Base-by-base conservation (phyloP, 2,113 vertebrate genomes). In the Cettia cetti region DNA sequence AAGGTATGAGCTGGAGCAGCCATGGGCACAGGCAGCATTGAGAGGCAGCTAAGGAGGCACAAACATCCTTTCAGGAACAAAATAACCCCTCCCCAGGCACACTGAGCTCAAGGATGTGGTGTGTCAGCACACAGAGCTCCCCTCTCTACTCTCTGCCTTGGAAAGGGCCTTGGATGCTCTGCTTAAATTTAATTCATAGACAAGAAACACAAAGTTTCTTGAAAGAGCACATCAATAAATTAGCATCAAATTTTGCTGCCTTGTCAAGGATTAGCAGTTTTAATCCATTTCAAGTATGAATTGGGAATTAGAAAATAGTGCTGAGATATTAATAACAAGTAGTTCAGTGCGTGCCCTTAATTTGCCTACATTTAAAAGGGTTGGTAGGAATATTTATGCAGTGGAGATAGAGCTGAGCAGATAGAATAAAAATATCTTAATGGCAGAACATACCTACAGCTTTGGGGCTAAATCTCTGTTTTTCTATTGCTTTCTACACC, bases 241-340 rank as follows among this genome's bases (percentile, higher is more conserved):
- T 88, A 88, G 66, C 87, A 90, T 82, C 78, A 66, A 33, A 70
- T 94, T 95, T 82, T 79, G 82, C 78, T 87, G 89, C 87, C 87
- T 92, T 91, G 87, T 91, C 87, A 88, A 95, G 84, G 90, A 95
- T 95, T 96, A 93, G 66, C 59, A 16, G 70, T 90, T 94, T 95
- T 86, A 94, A 95, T 95, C 87, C 61, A 63, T 89, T 91, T 96
- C 61, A 79, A 70, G 87, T 70, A 61, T 80, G 89, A 91, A 74
- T 14, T 85, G 75, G 91, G 91, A 97, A 92, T 95, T 95, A 90
- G 82, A 82, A 96, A 95, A 94, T 91, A 92, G 63, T 63, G 90
- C 84, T 90, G 94, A 95, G 92, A 90, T 95, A 94, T 85, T 91
- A 92, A 95, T 95, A 97, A 91, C 78, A 74, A 87, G 86, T 47